These are phyloP conservation scores for Schizotus pectinicornis DNA, from an alignment of 2,888 invertebrate species.

Conservation along the genomic window DNA sequence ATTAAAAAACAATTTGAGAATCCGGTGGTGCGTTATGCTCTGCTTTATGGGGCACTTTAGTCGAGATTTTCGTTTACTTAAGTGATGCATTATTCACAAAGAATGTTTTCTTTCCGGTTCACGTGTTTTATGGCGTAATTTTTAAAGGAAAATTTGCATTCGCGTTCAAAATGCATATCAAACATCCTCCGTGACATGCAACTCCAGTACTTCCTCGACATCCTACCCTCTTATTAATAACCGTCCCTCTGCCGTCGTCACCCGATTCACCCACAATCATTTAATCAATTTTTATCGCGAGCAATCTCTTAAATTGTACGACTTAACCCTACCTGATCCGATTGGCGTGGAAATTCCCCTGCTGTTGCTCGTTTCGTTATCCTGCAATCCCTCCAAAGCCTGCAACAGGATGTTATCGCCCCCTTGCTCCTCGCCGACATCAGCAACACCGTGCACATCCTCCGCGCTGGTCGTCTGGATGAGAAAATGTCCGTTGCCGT, in stretches of 20 bases:
- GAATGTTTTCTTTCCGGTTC: slow-evolving; percentile 44
- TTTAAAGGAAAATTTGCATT: slow-evolving; percentile 48
- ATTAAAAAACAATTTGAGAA: slow-evolving; percentile 41
- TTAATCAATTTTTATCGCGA: slow-evolving; percentile 4
- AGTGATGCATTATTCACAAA: slow-evolving; percentile 43
- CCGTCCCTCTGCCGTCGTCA: neutral
- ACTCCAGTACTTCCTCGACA: slow-evolving; percentile 16
- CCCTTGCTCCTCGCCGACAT: slow-evolving; percentile 38
- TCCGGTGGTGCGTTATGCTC: slow-evolving; percentile 30
- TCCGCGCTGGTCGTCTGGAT: slow-evolving; percentile 52
- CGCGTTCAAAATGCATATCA: slow-evolving; percentile 35
- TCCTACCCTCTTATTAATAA: neutral
- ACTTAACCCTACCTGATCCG: slow-evolving; percentile 50
- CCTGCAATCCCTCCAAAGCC: slow-evolving; percentile 49
- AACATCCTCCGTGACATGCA: slow-evolving; percentile 31
- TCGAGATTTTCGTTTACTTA: slow-evolving; percentile 43
- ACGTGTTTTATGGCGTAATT: slow-evolving; percentile 47
- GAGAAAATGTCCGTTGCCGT: slow-evolving; percentile 50
- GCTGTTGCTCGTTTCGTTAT: slow-evolving; percentile 45
- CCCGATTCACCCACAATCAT: slow-evolving; percentile 1
- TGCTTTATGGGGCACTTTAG: slow-evolving; percentile 39
- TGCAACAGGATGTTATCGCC: slow-evolving; percentile 48
- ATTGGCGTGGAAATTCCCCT: slow-evolving; percentile 49
- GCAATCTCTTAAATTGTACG: neutral
- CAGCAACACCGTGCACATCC: slow-evolving; percentile 39